These are phyloP conservation scores for Xyrichtys novacula DNA, from an alignment of 2,797 vertebrate species.

Conservation along the genomic window DNA sequence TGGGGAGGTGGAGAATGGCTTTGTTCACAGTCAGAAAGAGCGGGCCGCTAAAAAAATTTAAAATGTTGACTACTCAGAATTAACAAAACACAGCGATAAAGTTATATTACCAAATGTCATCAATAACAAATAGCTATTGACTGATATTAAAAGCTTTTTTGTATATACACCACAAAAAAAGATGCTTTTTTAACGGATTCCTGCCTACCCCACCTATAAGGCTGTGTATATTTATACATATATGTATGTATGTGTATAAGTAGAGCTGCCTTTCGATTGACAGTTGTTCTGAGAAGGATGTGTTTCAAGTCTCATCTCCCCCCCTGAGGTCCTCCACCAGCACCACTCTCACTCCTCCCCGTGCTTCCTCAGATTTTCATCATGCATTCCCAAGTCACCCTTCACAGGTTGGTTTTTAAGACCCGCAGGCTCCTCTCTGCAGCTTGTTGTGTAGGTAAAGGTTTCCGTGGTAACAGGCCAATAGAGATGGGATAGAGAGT, in stretches of 20 bases:
- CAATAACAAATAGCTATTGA: no score
- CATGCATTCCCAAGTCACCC: constrained; percentile 42
- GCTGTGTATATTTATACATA: no score
- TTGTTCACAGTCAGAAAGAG: no score
- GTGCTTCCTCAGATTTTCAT: constrained; percentile 53
- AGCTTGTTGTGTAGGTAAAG: constrained; percentile 45
- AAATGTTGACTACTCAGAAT: no score
- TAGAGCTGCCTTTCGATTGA: constrained; percentile 59
- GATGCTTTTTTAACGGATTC: no score
- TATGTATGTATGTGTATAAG: constrained; percentile 40
- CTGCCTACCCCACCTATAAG: no score
- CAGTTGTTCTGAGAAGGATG: constrained; percentile 56
- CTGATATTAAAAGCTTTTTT: no score
- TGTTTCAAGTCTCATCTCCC: constrained; percentile 17
- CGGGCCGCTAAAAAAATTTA: no score
- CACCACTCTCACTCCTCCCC: constrained; percentile 26
- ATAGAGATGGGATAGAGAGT: background rate
- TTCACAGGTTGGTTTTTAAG: constrained; percentile 54
- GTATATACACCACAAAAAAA: no score
- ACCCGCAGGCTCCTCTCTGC: constrained; percentile 44
- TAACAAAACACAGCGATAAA: no score
- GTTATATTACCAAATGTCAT: no score
- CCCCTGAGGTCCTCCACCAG: constrained; percentile 23
- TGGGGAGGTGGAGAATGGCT: no score
- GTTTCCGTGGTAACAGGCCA: constrained; percentile 52